Evolutionary conservation across 2,113 vertebrate genomes (phyloP), one percentile per base, ranked within the genome.

Genomic region (Onychorhynchus coronatus): DNA sequence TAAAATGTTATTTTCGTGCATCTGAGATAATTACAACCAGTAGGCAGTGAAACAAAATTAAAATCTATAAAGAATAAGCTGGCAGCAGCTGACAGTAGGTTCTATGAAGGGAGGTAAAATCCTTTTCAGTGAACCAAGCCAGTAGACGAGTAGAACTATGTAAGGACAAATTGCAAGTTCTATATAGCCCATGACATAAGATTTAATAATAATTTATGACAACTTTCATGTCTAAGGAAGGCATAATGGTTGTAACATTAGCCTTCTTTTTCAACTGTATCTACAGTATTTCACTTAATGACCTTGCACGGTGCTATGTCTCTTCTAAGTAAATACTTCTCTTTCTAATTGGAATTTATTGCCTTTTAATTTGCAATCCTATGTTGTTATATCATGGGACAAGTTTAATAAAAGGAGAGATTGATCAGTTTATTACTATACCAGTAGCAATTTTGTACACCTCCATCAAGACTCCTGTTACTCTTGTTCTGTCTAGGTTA

Each of bases 1-100:
- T 95, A 97, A 95, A 96, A 96, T 93, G 88, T 86, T 96, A 91
- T 96, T 97, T 97, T 95, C 90, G 93, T 94, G 92, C 79, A 92
- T 96, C 90, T 95, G 92, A 96, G 92, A 95, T 96, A 96, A 97
- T 96, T 96, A 84, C 88, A 95, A 81, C 65, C 95, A 89, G 86
- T 95, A 93, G 88, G 79, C 85, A 96, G 90, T 89, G 96, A 97
- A 95, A 92, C 82, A 95, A 93, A 96, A 96, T 95, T 95, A 93
- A 96, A 97, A 93, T 44, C 91, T 91, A 84, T 93, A 90, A 95
- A 95, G 85, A 83, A 91, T 90, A 96, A 94, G 44, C 79, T 93
- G 82, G 79, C 93, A 94, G 73, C 58, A 87, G 56, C 74, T 89
- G 88, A 78, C 67, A 86, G 44, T 86, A 77, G 76, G 89, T 87